Base-by-base conservation (phyloP, 1,140 invertebrate species). In the Euborellia annulipes region DNA sequence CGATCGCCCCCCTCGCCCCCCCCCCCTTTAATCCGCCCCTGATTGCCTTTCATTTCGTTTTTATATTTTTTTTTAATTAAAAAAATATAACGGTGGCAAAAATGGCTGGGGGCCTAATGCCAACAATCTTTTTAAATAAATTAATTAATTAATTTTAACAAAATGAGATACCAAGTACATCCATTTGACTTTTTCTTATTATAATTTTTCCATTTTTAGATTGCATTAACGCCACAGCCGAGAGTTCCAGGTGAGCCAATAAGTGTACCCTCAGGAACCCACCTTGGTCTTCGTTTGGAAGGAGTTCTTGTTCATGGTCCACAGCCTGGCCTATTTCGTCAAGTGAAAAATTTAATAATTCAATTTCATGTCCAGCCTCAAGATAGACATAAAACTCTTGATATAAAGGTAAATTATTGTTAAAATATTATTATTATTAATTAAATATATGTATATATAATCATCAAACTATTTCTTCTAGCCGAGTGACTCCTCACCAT, bases 141-240 rank as follows among this genome's bases (percentile, higher is more conserved):
- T 40, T 8, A 20, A 21, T 27, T 18, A 2, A 1, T 6, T 32
- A 36, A 30, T 43, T 34, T 19, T 32, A 43, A n/a, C 11, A 3
- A 32, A 43, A 19, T n/a, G 3, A 14, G n/a, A 14, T 3, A n/a
- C 27, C 13, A 43, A 2, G 16, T 18, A n/a, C n/a, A n/a, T n/a
- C n/a, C n/a, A n/a, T n/a, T n/a, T n/a, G n/a, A n/a, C n/a, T 27
- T 27, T 22, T 22, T 40, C 19, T n/a, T 45, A 16, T 30, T 19
- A 20, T 40, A 17, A 13, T 18, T n/a, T n/a, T n/a, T 16, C 23
- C n/a, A 14, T 50, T 53, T 60, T 36, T 50, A 87, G 67, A 61
- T 93, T 38, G 83, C 85, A 1, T 75, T 93, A 7, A 82, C 79
- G 22, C 87, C 88, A 0, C 85, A 87, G 60, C 85, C 85, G 0